Percentiles rank a stretch among this genome's conserved stretches.
phyloP scores from a whole-genome alignment of 2,797 vertebrate genomes.

The Eidolon dupreanum region DNA sequence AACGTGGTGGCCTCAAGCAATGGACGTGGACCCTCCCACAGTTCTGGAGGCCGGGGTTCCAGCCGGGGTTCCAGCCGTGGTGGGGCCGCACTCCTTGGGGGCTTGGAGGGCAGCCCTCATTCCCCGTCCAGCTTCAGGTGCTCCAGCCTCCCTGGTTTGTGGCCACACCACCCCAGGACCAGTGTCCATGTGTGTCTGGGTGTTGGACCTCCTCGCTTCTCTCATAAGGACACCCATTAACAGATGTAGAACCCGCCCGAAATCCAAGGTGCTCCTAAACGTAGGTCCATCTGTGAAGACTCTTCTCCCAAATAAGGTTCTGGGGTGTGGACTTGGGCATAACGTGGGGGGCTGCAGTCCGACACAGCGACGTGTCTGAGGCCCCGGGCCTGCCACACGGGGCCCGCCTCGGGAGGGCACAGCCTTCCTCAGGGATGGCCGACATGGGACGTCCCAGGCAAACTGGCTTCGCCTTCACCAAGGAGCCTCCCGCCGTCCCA shows the following conservation, averaged over 20 bases:
- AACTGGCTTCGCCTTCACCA: background rate
- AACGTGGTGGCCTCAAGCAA: background rate
- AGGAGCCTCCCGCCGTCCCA: no score
- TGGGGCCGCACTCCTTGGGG: no score
- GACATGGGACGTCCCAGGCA: fast-evolving
- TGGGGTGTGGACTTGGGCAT: background rate
- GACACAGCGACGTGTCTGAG: background rate
- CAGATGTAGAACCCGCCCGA: background rate
- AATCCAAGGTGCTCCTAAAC: background rate
- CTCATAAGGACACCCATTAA: background rate
- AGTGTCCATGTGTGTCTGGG: fast-evolving
- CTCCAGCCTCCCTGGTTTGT: no score
- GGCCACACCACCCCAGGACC: no score
- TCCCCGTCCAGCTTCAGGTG: background rate
- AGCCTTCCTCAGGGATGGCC: background rate
- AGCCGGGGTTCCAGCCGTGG: no score
- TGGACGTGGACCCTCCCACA: background rate
- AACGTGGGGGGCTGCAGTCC: background rate
- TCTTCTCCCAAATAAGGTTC: background rate
- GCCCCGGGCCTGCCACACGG: no score
- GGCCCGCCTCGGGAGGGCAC: background rate
- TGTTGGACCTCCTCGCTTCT: background rate
- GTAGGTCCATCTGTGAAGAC: background rate
- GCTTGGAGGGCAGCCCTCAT: no score
- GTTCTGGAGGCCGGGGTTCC: background rate